phyloP scores from a whole-genome alignment of 2,113 vertebrate genomes.

The Capra hircus region DNA sequence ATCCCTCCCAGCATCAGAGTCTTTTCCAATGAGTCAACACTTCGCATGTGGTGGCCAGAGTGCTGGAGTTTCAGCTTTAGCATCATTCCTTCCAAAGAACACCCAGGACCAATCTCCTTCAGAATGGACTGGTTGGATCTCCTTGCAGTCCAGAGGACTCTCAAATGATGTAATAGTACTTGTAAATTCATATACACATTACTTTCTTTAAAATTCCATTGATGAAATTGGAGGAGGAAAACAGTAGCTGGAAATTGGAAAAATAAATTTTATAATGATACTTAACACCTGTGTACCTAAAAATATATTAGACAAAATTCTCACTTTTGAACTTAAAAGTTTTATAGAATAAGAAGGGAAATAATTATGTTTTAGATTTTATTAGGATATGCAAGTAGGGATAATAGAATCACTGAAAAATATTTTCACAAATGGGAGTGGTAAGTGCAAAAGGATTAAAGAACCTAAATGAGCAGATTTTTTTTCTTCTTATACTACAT shows the following conservation, averaged over 20 bases:
- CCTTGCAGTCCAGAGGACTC: no score
- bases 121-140: no score
- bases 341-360: neutral
- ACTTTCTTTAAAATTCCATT: neutral
- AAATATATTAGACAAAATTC: neutral
- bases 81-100: no score
- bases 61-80: no score
- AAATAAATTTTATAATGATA: conserved; percentile 25
- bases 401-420: neutral
- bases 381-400: conserved; percentile 1
- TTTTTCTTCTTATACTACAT: neutral
- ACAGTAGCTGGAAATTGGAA: neutral
- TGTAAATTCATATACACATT: neutral
- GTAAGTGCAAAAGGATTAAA: neutral
- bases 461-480: neutral
- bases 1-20: no score
- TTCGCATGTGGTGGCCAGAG: no score
- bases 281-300: neutral
- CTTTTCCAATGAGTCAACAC: no score
- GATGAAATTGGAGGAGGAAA: conserved; percentile 9
- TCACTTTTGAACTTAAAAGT: conserved; percentile 13
- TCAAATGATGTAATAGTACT: neutral
- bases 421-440: neutral
- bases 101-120: no score
- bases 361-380: conserved; percentile 34